Evolutionary conservation across 2,888 invertebrate genomes (phyloP).

Genomic region (Mechanitis messenoides): DNA sequence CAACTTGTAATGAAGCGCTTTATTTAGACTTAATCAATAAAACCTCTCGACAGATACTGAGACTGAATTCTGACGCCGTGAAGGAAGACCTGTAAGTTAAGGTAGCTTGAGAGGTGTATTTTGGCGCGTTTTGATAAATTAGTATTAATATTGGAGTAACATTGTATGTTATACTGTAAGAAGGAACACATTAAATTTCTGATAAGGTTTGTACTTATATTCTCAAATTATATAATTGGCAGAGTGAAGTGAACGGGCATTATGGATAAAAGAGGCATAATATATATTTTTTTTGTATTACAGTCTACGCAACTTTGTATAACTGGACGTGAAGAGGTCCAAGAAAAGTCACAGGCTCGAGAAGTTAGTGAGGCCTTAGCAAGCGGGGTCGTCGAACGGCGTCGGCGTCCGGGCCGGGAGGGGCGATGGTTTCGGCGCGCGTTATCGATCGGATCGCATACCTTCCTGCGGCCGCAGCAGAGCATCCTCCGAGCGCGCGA

Average conservation of each 20-base stretch:
- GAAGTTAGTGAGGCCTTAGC: slow-evolving; percentile 55
- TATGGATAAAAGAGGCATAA: background rate
- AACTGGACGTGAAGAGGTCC: slow-evolving; percentile 20
- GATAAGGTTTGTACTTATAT: background rate
- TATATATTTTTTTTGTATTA: background rate
- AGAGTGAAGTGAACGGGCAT: too few species aligned
- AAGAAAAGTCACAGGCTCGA: slow-evolving; percentile 35
- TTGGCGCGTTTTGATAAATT: background rate
- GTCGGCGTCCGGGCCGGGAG: slow-evolving; percentile 72
- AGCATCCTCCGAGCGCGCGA: slow-evolving; percentile 92
- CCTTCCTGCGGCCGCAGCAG: slow-evolving; percentile 97
- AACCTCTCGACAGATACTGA: slow-evolving; percentile 7
- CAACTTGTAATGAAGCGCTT: slow-evolving; percentile 16
- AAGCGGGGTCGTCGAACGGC: slow-evolving; percentile 71
- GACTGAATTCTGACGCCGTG: slow-evolving; percentile 6
- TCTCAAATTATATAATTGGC: too few species aligned
- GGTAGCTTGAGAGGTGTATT: background rate
- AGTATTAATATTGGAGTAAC: background rate
- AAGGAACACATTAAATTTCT: background rate
- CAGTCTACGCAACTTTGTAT: slow-evolving; percentile 6
- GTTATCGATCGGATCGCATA: slow-evolving; percentile 77
- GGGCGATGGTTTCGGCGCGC: slow-evolving; percentile 72
- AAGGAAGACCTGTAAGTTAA: slow-evolving; percentile 2
- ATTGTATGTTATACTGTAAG: background rate
- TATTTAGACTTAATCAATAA: slow-evolving; percentile 11